Conservation (phyloP, 1,140 invertebrate species). For the Drosophila ambigua region DNA sequence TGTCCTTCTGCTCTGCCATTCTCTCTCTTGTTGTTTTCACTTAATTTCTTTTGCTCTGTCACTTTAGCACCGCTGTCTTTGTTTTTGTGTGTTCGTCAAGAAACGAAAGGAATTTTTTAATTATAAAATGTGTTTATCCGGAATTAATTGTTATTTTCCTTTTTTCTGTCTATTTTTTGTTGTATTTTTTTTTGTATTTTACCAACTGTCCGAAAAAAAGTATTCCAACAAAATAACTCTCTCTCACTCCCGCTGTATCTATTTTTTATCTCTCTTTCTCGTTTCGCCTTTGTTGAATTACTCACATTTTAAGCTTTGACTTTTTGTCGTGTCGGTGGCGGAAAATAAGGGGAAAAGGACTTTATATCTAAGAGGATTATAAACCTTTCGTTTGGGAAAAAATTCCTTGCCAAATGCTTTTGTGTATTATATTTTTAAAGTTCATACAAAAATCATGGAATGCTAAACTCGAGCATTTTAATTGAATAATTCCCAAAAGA, state of each 20-base stretch:
- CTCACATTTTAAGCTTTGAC: constrained; percentile 50
- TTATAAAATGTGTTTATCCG: constrained; percentile 82
- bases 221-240: constrained; percentile 39
- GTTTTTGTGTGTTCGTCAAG: constrained; percentile 48
- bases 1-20: constrained; percentile 1
- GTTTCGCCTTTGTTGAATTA: constrained; percentile 38
- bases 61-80: constrained; percentile 44
- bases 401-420: neutral
- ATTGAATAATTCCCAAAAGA: too few species aligned
- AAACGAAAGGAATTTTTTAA: constrained; percentile 75
- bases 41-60: constrained; percentile 60
- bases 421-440: neutral
- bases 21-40: constrained; percentile 42
- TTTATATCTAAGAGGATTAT: constrained; percentile 22
- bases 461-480: too few species aligned
- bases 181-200: constrained; percentile 13
- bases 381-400: neutral
- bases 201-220: constrained; percentile 39
- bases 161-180: constrained; percentile 5
- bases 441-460: neutral
- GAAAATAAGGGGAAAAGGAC: constrained; percentile 11
- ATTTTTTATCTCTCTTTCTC: constrained; percentile 27
- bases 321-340: constrained; percentile 27
- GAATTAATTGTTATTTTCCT: constrained; percentile 72
- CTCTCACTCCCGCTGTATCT: constrained; percentile 1